Base-by-base conservation (phyloP, 2,113 vertebrate species). In the Aptenodytes forsteri region DNA sequence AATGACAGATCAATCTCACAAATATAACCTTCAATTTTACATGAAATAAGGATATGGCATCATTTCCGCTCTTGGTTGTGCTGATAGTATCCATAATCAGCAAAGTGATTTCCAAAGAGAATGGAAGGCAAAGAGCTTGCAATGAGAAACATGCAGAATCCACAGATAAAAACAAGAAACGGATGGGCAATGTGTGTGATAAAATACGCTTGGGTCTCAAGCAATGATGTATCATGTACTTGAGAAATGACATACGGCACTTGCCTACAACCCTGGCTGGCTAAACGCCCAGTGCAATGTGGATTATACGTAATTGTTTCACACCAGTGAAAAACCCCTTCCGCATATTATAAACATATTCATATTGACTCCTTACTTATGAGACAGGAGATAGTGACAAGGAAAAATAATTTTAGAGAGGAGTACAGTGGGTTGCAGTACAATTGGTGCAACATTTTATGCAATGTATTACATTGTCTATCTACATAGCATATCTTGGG, bases 181-280 rank as follows among this genome's bases (percentile, higher is more conserved):
- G 44, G 62, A 82, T 89, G 81, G 89, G 93, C 73, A 95, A 92
- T 58, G 58, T 94, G 85, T 85, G 78, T n/a, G n/a, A 70, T 44
- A 93, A 95, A 94, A 93, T 62, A 85, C 30, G 62, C 92, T 34
- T 55, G 61, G 56, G 92, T 94, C 64, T 83, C 77, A 26, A 82
- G 89, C 73, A 91, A n/a, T 26, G 78, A 71, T 87, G 27, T 61
- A 87, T 71, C 61, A 36, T 42, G 65, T 69, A 42, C 93, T 96
- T 96, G 73, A 95, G 87, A 93, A 93, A 79, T 94, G 77, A 85
- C 96, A 97, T 96, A 97, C 56, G 95, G 96, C 94, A 92, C 80
- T 95, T 96, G 92, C 94, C 94, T 95, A 82, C 95, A 96, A 88
- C 81, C 89, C 87, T 44, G 78, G 78, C 78, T 97, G 95, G 96